phyloP scores from a whole-genome alignment of 2,888 invertebrate species.

The Adelphocoris suturalis region DNA sequence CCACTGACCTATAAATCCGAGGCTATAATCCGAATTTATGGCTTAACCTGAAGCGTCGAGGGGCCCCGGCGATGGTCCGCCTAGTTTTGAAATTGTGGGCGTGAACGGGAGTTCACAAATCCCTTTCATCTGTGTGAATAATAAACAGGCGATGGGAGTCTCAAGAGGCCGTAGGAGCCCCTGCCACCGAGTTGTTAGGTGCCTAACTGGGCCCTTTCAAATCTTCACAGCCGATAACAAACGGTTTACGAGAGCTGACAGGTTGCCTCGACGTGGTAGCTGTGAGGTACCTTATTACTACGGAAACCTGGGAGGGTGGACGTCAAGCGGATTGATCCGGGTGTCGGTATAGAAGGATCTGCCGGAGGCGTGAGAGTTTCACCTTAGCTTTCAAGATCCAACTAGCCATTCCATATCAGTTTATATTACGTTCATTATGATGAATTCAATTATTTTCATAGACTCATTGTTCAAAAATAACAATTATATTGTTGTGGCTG shows the following conservation, averaged over 20 bases:
- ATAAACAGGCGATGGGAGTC: conserved; percentile 26
- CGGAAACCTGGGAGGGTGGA: conserved; percentile 12
- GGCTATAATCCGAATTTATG: conserved; percentile 8
- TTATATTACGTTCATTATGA: background rate
- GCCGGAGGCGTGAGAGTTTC: conserved; percentile 19
- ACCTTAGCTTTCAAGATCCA: background rate
- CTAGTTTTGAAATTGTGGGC: conserved; percentile 22
- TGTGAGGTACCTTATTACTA: conserved; percentile 12
- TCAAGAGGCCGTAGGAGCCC: background rate
- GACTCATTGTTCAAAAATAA: too few relatives aligned
- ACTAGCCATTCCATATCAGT: background rate
- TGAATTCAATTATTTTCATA: background rate
- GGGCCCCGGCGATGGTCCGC: background rate
- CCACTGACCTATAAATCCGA: background rate
- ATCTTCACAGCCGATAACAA: conserved; percentile 14
- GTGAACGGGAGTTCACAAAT: background rate
- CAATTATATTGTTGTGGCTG: too few relatives aligned
- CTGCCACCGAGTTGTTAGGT: background rate
- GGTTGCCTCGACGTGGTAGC: background rate
- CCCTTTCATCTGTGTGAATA: conserved; percentile 29
- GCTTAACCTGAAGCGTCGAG: background rate
- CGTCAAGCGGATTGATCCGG: background rate
- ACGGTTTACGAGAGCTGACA: conserved; percentile 9
- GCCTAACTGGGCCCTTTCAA: conserved; percentile 26
- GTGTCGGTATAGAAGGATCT: background rate